Evolutionary conservation across 2,888 invertebrate species (phyloP), one percentile per base, ranked within the genome.

Genomic region (Macroteleia sp.): DNA sequence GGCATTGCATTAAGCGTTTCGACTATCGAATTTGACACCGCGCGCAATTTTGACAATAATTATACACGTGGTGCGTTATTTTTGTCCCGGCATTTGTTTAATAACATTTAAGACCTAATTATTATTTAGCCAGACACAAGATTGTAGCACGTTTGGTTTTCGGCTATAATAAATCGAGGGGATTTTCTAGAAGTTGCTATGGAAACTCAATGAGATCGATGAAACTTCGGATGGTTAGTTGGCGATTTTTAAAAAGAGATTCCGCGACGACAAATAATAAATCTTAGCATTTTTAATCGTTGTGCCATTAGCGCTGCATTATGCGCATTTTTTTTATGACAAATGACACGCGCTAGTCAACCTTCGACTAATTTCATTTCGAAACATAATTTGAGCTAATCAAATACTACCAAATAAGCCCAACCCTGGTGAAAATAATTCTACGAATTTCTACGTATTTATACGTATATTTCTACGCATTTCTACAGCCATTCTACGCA

Each of bases 161-260:
- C 59, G 64, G 64, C 57, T 74, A 70, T 74, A 77, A 77, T 71
- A 78, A 78, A 78, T 75, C 70, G 70, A 70, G 54, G 69, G 74
- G 66, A 78, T 78, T 78, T 74, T 78, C 70, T 74, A 78, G 52
- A 78, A 78, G 78, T 78, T 78, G 78, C 78, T 74, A 78, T 78
- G 78, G 78, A 74, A 78, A 78, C 74, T 78, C 70, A 64, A 78
- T 78, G 78, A 74, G 78, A 78, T 78, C 78, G 78, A 78, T 78
- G 78, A 78, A 78, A 78, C 78, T 78, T 74, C 78, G 74, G 69
- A 74, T 64, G 78, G 69, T 78, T 70, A 75, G 78, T 74, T 59
- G 78, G 78, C 64, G 70, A 78, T 78, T 78, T 78, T 78, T 74
- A 74, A 74, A 78, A 74, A 59, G 78, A 74, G 73, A 73, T 69